Evolutionary conservation across 92 coral and sea anemone genomes (phyloP).

Genomic region (Chrysogorgia sp.): DNA sequence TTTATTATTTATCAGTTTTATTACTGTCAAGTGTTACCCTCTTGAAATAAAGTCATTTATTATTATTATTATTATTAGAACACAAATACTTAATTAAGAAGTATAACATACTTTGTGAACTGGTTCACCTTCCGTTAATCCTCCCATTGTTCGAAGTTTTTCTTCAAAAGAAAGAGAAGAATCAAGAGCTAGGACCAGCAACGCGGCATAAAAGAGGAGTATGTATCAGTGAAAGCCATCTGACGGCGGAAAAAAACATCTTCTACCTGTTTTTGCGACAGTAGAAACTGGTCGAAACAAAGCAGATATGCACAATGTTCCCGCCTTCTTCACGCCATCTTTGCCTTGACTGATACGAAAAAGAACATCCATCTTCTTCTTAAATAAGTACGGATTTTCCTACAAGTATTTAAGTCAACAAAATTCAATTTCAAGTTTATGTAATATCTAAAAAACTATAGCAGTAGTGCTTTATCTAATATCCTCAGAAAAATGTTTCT

Average conservation of each 20-base stretch:
- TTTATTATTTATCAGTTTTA: too few relatives aligned
- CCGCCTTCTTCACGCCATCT: constrained; percentile 68
- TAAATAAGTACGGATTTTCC: constrained; percentile 67
- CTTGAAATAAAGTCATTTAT: too few relatives aligned
- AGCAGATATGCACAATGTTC: constrained; percentile 73
- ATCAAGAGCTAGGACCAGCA: neutral
- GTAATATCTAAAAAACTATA: too few relatives aligned
- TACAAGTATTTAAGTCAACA: constrained; percentile 24
- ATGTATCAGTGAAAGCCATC: neutral
- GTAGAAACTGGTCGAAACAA: constrained; percentile 74
- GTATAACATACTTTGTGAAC: constrained; percentile 60
- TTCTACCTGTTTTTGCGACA: constrained; percentile 76
- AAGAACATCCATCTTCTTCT: constrained; percentile 68
- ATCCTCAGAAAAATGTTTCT: too few relatives aligned
- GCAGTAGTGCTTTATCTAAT: too few relatives aligned
- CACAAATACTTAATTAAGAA: too few relatives aligned
- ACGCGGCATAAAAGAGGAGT: neutral
- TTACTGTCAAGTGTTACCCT: too few relatives aligned
- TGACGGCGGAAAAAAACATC: too few relatives aligned
- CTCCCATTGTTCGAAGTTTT: constrained; percentile 59
- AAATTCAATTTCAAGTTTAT: neutral
- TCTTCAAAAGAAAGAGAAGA: constrained; percentile 7
- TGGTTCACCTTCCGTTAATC: constrained; percentile 78
- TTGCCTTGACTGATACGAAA: constrained; percentile 30
- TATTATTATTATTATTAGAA: too few relatives aligned